Percentiles rank a stretch among this genome's conserved stretches.
Evolutionary conservation across 2,113 vertebrate genomes (phyloP).

Genomic region (Atlantisia rogersi): DNA sequence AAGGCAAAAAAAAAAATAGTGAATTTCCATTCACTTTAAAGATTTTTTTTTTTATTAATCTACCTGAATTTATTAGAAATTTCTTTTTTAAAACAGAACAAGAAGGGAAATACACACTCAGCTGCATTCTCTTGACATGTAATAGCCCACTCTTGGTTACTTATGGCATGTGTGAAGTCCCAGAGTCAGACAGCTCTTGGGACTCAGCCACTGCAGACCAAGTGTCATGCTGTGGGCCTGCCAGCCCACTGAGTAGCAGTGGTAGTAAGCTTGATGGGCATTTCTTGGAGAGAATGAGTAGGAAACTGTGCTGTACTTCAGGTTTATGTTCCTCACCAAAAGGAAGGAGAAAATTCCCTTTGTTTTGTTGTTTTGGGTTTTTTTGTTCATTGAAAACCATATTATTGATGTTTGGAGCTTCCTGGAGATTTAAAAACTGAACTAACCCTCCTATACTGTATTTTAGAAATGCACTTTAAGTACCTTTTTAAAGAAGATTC

Average conservation of each 20-base stretch:
- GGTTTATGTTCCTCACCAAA: not conserved
- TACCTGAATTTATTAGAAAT: not conserved
- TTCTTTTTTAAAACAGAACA: not conserved
- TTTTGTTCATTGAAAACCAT: not conserved
- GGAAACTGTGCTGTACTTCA: not conserved
- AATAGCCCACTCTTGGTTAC: not conserved
- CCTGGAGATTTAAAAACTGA: not conserved
- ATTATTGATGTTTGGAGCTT: not conserved
- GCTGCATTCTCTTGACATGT: not conserved
- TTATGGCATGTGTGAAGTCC: not conserved
- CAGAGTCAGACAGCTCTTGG: constrained; percentile 72
- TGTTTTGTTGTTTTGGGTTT: too few species aligned
- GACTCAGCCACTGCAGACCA: not conserved
- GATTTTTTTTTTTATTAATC: not conserved
- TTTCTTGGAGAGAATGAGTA: not conserved
- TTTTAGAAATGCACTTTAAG: constrained; percentile 60
- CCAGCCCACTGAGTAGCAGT: constrained; percentile 70
- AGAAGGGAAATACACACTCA: not conserved
- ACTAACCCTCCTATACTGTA: not conserved
- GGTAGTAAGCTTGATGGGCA: not conserved
- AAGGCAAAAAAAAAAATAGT: not conserved
- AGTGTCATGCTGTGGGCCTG: constrained; percentile 67
- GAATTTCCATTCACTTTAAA: not conserved
- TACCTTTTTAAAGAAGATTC: constrained; percentile 28
- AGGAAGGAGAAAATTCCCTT: not conserved